Evolutionary conservation across 2,113 vertebrate species (phyloP), one percentile per base, ranked within the genome.

Genomic region (Lanius collurio): DNA sequence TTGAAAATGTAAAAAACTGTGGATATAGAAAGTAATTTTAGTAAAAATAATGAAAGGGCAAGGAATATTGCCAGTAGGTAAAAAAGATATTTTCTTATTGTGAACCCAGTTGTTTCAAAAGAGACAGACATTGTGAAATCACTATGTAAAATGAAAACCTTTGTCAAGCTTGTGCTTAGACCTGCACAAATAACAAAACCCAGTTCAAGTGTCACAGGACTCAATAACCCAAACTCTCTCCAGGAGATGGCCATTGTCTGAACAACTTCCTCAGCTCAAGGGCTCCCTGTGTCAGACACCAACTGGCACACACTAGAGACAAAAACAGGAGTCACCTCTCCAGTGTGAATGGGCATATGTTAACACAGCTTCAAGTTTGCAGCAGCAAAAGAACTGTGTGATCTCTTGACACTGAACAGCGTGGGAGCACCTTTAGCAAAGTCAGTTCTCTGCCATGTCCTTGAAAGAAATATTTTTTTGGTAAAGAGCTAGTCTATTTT

Each of bases 111-210:
- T 60, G 8, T 53, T 86, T 76, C 27, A 76, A 63, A 59, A 88
- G 39, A 77, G 37, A 53, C 3, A 44, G 15, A 64, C 17, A 42
- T 24, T 41, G 49, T 56, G 53, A 94, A 95, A 86, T 44, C 21
- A 19, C 35, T 53, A 4, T 10, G 27, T 20, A 77, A 64, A 74
- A 86, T 19, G 7, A 74, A 83, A 90, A 89, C 8, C 6, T 44
- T 41, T 41, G 13, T 15, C 46, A 59, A 55, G 47, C 9, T 41
- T 22, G 16, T n/a, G 42, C n/a, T 81, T 27, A 57, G 55, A 31
- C 19, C 31, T 26, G 16, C 53, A 73, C 0, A 0, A 9, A 31
- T 20, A 80, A 47, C 27, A 90, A 92, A 92, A 73, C 0, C 6
- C 6, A 57, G 10, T 39, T 86, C 10, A 30, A 73, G 41, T 24